These are phyloP conservation scores for Mionectes macconnelli DNA, from an alignment of 2,113 vertebrate genomes.

Conservation along the genomic window DNA sequence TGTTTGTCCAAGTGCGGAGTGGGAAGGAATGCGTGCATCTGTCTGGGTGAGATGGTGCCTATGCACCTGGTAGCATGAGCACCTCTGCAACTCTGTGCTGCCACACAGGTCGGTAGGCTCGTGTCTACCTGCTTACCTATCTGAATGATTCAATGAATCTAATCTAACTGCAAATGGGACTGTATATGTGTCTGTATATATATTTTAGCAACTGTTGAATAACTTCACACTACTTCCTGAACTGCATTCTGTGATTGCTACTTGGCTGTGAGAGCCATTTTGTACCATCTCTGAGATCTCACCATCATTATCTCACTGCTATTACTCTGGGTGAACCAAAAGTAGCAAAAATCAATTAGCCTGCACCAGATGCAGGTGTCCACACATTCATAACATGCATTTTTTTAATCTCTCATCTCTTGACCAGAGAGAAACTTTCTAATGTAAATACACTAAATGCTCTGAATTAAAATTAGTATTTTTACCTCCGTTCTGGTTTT, in stretches of 20 bases:
- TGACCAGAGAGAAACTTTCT: background rate
- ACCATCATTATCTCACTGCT: background rate
- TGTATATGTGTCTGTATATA: background rate
- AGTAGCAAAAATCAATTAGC: background rate
- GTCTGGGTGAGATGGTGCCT: background rate
- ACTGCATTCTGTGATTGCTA: background rate
- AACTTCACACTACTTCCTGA: slow-evolving; percentile 59
- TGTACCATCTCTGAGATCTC: background rate
- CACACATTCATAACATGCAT: background rate
- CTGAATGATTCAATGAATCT: background rate
- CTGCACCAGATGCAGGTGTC: slow-evolving; percentile 4
- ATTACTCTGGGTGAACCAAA: background rate
- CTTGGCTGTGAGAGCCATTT: background rate
- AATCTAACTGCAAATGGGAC: background rate
- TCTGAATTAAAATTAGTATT: slow-evolving; percentile 25
- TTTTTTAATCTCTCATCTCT: background rate
- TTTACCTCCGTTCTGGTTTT: background rate
- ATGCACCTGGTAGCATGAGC: background rate
- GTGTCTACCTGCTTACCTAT: background rate
- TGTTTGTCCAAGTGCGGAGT: background rate
- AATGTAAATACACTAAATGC: slow-evolving; percentile 58
- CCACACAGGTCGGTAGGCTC: background rate
- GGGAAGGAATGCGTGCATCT: background rate
- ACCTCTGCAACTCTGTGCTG: background rate
- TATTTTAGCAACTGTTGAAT: background rate